These are phyloP conservation scores for Megalops atlanticus DNA, from an alignment of 2,113 vertebrate species.

Conservation along the genomic window DNA sequence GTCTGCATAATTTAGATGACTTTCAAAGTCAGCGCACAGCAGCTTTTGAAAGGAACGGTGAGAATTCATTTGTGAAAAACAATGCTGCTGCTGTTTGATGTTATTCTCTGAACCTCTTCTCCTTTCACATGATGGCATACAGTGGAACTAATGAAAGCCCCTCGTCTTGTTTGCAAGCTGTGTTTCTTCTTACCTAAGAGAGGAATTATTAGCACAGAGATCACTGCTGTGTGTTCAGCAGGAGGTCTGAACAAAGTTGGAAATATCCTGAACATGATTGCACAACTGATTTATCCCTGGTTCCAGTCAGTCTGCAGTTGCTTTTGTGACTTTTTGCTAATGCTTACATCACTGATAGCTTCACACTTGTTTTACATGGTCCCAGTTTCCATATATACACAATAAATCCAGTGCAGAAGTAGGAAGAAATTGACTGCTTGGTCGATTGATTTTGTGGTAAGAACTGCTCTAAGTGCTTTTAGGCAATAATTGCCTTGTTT, in stretches of 20 bases:
- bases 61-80: conserved; percentile 18
- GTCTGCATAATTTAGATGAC: background rate
- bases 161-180: conserved; percentile 33
- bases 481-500: too few relatives aligned
- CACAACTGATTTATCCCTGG: conserved; percentile 4
- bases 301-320: background rate
- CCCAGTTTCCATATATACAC: too few relatives aligned
- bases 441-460: too few relatives aligned
- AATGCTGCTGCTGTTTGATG: conserved; percentile 30
- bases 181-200: conserved; percentile 27
- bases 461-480: too few relatives aligned
- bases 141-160: conserved; percentile 36
- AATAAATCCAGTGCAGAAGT: too few relatives aligned
- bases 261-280: conserved; percentile 41
- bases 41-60: conserved; percentile 26
- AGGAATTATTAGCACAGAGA: conserved; percentile 26
- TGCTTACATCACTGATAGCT: too few relatives aligned
- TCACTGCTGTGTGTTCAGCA: conserved; percentile 34
- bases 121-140: conserved; percentile 24
- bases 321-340: background rate
- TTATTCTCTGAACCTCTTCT: conserved; percentile 28
- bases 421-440: too few relatives aligned
- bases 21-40: background rate
- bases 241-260: conserved; percentile 46
- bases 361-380: too few relatives aligned